Conservation (phyloP, 2,888 invertebrate species). For the Marronus borbonicus region DNA sequence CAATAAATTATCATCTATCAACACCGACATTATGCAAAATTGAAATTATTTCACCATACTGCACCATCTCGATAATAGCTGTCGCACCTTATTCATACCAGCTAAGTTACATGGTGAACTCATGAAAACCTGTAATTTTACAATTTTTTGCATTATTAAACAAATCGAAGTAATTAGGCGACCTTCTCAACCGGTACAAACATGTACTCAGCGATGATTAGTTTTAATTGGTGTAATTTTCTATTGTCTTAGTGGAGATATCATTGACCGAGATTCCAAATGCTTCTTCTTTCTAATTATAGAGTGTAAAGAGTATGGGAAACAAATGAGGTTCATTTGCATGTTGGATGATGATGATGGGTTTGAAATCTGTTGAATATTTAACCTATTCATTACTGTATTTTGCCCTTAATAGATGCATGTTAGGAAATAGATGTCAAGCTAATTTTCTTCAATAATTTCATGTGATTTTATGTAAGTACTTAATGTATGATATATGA, state of each 20-base stretch:
- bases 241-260: constrained; percentile 10
- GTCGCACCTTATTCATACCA: neutral
- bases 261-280: constrained; percentile 21
- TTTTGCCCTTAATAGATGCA: too few species aligned
- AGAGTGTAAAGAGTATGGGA: too few species aligned
- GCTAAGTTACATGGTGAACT: neutral
- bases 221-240: constrained; percentile 20
- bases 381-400: neutral
- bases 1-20: too few species aligned
- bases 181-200: constrained; percentile 1
- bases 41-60: too few species aligned
- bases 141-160: neutral
- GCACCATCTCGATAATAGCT: neutral
- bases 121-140: constrained; percentile 11
- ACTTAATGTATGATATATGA: too few species aligned
- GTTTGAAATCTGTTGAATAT: too few species aligned
- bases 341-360: too few species aligned
- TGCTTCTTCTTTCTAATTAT: constrained; percentile 1
- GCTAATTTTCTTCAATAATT: too few species aligned
- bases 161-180: neutral
- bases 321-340: neutral
- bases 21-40: too few species aligned
- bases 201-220: constrained; percentile 1
- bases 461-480: too few species aligned
- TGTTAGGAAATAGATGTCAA: too few species aligned